A percentile compares a stretch with the other conserved stretches of the same genome.
Conservation (phyloP, 2,797 vertebrate species). For the Lutjanus argentimaculatus region DNA sequence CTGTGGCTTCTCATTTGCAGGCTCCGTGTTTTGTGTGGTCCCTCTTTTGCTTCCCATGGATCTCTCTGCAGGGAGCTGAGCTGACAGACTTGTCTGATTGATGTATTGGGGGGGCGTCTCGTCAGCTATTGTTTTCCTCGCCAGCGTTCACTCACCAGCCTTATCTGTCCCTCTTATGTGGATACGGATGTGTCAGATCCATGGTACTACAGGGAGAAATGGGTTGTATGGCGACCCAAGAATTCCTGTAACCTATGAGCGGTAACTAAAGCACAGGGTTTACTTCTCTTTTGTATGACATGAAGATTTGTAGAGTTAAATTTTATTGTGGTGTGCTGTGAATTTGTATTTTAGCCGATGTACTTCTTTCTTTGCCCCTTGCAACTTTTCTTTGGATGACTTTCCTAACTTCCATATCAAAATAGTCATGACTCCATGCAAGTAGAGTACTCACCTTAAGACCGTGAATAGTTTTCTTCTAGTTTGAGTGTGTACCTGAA, state of each 20-base stretch:
- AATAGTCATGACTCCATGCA: conserved; percentile 55
- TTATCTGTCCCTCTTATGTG: conserved; percentile 44
- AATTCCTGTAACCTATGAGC: neutral
- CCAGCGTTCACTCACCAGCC: conserved; percentile 48
- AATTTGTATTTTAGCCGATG: conserved; percentile 24
- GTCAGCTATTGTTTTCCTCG: conserved; percentile 76
- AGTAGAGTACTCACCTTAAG: conserved; percentile 67
- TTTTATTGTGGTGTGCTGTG: conserved; percentile 8
- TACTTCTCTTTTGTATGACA: conserved; percentile 13
- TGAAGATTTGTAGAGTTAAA: neutral
- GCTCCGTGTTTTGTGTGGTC: conserved; percentile 72
- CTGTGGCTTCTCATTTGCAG: conserved; percentile 70
- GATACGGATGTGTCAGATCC: conserved; percentile 46
- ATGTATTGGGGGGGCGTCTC: conserved; percentile 66
- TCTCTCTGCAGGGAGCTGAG: conserved; percentile 71
- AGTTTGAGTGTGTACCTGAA: conserved; percentile 73
- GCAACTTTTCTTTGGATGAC: conserved; percentile 59
- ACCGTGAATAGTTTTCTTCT: conserved; percentile 68
- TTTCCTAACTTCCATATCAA: conserved; percentile 62
- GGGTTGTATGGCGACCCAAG: neutral
- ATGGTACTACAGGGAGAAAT: conserved; percentile 19
- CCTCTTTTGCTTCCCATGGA: conserved; percentile 68
- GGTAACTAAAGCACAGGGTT: neutral
- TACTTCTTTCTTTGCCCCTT: conserved; percentile 25
- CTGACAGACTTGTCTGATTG: conserved; percentile 76